These are phyloP conservation scores for Meloidogyne hapla DNA, from an alignment of 1,140 invertebrate species.

Conservation along the genomic window DNA sequence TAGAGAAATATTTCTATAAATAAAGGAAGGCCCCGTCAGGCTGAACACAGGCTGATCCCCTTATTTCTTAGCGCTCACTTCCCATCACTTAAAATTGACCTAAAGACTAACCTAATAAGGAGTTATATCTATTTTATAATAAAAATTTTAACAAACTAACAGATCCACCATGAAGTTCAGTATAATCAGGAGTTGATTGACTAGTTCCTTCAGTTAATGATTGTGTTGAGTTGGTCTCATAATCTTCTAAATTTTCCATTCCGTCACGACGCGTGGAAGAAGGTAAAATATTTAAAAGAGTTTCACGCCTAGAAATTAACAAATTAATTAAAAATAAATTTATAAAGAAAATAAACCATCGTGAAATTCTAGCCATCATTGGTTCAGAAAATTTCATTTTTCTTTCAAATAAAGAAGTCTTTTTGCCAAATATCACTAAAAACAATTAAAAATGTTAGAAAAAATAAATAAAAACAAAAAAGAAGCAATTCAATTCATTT, in stretches of 20 bases:
- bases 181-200: conserved; percentile 10
- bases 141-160: conserved; percentile 4
- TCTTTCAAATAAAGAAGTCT: too few species aligned
- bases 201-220: not conserved
- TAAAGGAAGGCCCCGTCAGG: too few species aligned
- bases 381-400: not conserved
- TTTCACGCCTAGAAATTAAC: not conserved
- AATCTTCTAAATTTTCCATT: not conserved
- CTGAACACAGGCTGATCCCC: too few species aligned
- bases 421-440: too few species aligned
- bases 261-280: not conserved
- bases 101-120: too few species aligned
- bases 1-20: too few species aligned
- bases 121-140: not conserved
- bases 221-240: not conserved
- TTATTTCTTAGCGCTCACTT: too few species aligned
- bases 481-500: too few species aligned
- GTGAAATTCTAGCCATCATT: not conserved
- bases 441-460: too few species aligned
- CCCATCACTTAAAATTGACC: too few species aligned
- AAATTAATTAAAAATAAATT: not conserved
- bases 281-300: not conserved
- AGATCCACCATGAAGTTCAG: conserved; percentile 26
- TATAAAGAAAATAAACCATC: not conserved
- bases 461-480: too few species aligned